Conservation (phyloP, 2,888 invertebrate genomes). For the Hyles lineata region DNA sequence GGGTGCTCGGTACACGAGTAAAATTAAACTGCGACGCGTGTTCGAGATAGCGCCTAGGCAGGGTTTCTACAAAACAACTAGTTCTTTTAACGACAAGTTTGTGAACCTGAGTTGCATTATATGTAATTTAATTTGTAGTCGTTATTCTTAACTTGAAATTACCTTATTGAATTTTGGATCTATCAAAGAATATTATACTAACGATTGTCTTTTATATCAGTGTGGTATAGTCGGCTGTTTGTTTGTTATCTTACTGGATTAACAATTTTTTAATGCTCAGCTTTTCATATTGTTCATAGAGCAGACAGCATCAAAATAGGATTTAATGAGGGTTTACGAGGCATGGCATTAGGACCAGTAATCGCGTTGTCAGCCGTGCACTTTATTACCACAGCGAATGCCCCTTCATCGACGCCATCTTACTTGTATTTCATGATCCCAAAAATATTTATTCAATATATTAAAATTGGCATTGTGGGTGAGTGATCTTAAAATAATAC, state of each 20-base stretch:
- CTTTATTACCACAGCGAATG: constrained; percentile 79
- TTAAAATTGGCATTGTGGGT: background rate
- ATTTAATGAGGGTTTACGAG: constrained; percentile 63
- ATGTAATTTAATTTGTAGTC: background rate
- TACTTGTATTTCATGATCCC: constrained; percentile 33
- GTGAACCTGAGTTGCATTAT: background rate
- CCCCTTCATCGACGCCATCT: constrained; percentile 50
- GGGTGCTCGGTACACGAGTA: background rate
- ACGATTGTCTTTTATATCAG: too few relatives aligned
- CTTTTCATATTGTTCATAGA: background rate
- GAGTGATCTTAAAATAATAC: background rate
- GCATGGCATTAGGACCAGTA: constrained; percentile 53
- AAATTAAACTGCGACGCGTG: constrained; percentile 56
- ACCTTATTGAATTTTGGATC: too few relatives aligned
- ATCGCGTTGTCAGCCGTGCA: constrained; percentile 78
- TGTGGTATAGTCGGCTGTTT: too few relatives aligned
- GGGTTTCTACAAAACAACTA: background rate
- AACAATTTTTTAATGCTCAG: background rate
- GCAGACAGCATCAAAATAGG: constrained; percentile 52
- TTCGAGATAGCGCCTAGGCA: constrained; percentile 41
- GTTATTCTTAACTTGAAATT: background rate
- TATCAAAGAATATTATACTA: too few relatives aligned
- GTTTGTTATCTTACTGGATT: too few relatives aligned
- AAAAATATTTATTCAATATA: background rate
- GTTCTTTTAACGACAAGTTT: background rate